Conservation (phyloP, 1,140 invertebrate genomes). For the Drosophila hydei region DNA sequence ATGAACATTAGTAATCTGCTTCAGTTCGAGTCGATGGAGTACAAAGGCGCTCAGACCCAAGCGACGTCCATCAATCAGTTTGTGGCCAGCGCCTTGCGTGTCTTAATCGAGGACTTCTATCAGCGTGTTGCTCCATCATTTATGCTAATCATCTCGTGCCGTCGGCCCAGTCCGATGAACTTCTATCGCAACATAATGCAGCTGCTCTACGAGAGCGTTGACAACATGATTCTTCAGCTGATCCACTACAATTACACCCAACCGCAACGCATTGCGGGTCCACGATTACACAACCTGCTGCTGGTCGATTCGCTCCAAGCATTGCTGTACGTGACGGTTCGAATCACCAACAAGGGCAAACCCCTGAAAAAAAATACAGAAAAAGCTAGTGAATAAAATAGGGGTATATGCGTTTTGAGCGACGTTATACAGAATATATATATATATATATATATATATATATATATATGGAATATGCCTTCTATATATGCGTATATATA, state of each 20-base stretch:
- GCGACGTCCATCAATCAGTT: constrained; percentile 51
- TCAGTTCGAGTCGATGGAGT: constrained; percentile 57
- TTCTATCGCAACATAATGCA: constrained; percentile 65
- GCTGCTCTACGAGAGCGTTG: constrained; percentile 62
- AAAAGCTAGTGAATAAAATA: too few relatives aligned
- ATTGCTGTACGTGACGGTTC: constrained; percentile 27
- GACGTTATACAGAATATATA: too few relatives aligned
- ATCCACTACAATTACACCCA: constrained; percentile 39
- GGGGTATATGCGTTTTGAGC: too few relatives aligned
- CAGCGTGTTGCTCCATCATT: constrained; percentile 57
- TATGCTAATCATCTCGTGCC: constrained; percentile 59
- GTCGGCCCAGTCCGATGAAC: constrained; percentile 56
- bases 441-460: too few relatives aligned
- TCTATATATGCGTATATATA: too few relatives aligned
- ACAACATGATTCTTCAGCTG: constrained; percentile 60
- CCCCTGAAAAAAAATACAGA: too few relatives aligned
- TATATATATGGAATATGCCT: too few relatives aligned
- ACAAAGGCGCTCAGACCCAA: constrained; percentile 56
- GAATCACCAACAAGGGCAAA: background rate
- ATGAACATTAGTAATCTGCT: constrained; percentile 63
- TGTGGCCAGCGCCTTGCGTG: constrained; percentile 49
- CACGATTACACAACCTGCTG: constrained; percentile 52
- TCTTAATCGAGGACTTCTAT: constrained; percentile 62
- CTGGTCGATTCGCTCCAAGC: constrained; percentile 61
- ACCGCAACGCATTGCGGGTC: constrained; percentile 24